phyloP scores from a whole-genome alignment of 2,888 invertebrate species.

The Meta bourneti region DNA sequence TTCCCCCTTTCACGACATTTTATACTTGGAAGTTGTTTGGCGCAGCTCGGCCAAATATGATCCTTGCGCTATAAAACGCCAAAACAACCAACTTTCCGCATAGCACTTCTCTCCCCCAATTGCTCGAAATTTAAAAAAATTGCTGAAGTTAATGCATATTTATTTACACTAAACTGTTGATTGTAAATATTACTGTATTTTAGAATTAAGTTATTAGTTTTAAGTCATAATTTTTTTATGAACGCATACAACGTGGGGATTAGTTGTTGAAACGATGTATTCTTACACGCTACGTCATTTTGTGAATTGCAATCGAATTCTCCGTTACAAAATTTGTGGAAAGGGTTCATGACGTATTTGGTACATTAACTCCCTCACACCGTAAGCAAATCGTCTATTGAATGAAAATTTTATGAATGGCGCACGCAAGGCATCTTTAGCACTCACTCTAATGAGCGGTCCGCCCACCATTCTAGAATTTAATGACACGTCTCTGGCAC shows the following conservation, averaged over 20 bases:
- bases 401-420: slow-evolving; percentile 40
- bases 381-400: not conserved
- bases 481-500: slow-evolving; percentile 52
- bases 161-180: not conserved
- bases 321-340: not conserved
- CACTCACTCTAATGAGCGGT: slow-evolving; percentile 34
- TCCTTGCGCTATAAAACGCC: no score
- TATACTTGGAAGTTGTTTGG: no score
- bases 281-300: not conserved
- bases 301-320: not conserved
- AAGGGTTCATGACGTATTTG: not conserved
- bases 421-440: slow-evolving; percentile 25
- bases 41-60: no score
- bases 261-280: no score
- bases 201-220: not conserved
- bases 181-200: not conserved
- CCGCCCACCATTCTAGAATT: slow-evolving; percentile 69
- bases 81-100: no score
- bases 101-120: not conserved
- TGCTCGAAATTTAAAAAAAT: not conserved
- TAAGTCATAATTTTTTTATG: not conserved
- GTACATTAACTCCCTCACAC: not conserved
- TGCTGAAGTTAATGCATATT: not conserved
- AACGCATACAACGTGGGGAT: not conserved
- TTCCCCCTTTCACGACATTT: no score